Base-by-base conservation (phyloP, 2,113 vertebrate species). In the Mus spicilegus region DNA sequence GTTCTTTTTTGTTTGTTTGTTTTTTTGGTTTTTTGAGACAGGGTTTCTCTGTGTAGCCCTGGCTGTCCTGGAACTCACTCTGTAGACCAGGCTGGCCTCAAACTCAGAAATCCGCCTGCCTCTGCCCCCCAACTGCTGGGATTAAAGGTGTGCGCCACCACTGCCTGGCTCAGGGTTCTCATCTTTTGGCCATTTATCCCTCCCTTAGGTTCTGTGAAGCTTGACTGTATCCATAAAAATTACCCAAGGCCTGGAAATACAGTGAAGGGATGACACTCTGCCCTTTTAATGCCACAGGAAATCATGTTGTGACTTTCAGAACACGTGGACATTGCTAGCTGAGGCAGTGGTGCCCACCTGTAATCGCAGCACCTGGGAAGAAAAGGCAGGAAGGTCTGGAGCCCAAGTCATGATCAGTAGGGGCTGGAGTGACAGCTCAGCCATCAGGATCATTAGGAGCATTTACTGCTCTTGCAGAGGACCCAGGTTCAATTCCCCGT, bases 161-260 rank as follows among this genome's bases (percentile, higher is more conserved):
- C 3, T 6, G 49, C 49, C 49, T 49, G 49, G 49, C 49, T 49
- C 16, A 88, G 42, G 54, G 69, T 76, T 46, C 54, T 67, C 78
- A 87, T 87, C 63, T 39, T 39, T 73, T 56, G 63, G 42, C 63
- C 88, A 72, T 46, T 81, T 30, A 54, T 70, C 26, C 46, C 84
- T 82, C 82, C 69, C 56, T 51, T 42, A 84, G 81, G 69, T 11
- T 92, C 65, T 87, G 16, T 51, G 39, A 65, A 76, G 30, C 63
- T 49, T 78, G 42, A 49, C 3, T 17, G 51, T 61, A n/a, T 81
- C 67, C 30, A 73, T 65, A 39, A 97, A 95, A 97, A 61, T 36
- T 58, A 94, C 22, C 42, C 11, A n/a, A 75, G 81, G 75, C n/a
- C 72, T 56, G 20, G 61, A 78, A 90, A 84, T 56, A 86, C 30